A percentile compares a stretch with the other conserved stretches of the same genome.
These are phyloP conservation scores for Agrochola macilenta DNA, from an alignment of 2,888 invertebrate genomes.

Conservation along the genomic window DNA sequence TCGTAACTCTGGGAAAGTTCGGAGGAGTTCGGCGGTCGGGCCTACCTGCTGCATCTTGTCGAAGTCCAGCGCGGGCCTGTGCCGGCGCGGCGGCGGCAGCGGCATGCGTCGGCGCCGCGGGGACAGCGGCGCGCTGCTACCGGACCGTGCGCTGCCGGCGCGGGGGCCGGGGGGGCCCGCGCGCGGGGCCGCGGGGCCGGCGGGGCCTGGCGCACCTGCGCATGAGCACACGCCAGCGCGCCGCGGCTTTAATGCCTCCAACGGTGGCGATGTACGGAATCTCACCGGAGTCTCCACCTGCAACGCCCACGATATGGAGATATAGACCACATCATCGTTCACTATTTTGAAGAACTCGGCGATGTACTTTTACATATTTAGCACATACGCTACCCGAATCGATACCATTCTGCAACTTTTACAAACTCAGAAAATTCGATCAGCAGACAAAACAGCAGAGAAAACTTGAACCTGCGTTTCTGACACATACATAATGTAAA, in stretches of 20 bases:
- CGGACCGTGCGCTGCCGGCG: conserved; percentile 83
- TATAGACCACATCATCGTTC: neutral
- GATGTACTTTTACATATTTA: conserved; percentile 1
- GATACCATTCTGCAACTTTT: neutral
- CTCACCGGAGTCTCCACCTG: conserved; percentile 95
- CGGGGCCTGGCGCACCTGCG: conserved; percentile 88
- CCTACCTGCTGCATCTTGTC: conserved; percentile 98
- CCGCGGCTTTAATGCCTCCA: conserved; percentile 96
- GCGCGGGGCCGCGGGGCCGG: conserved; percentile 85
- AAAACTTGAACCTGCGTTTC: neutral
- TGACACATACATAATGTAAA: neutral
- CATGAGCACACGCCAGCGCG: conserved; percentile 83
- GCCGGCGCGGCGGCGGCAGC: conserved; percentile 87
- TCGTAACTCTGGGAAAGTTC: neutral
- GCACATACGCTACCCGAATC: neutral
- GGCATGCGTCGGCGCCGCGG: conserved; percentile 87
- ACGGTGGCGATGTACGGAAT: conserved; percentile 97
- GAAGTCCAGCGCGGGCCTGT: conserved; percentile 97
- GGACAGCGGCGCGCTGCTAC: conserved; percentile 79
- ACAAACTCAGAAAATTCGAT: neutral
- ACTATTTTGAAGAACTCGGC: neutral
- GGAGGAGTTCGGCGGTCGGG: neutral
- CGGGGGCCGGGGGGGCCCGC: conserved; percentile 83
- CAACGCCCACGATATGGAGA: conserved; percentile 53
- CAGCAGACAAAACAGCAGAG: neutral